These are phyloP conservation scores for Lasioglossum baleicum DNA, from an alignment of 1,140 invertebrate genomes.

Conservation along the genomic window DNA sequence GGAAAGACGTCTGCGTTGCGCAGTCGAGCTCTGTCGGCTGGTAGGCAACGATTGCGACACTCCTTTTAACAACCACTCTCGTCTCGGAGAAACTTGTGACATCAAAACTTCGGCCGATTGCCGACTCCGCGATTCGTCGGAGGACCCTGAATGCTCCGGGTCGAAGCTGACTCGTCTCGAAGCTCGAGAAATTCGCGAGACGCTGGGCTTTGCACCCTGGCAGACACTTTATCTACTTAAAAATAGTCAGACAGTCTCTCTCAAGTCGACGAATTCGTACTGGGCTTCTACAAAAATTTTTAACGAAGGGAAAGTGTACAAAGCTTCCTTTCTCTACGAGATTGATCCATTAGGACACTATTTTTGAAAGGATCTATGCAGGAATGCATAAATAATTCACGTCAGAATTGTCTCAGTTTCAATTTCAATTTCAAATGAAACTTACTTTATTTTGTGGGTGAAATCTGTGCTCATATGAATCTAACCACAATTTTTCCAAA, in stretches of 20 bases:
- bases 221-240: background rate
- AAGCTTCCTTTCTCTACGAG: too few species aligned
- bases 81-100: conserved; percentile 59
- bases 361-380: background rate
- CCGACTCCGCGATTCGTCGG: conserved; percentile 52
- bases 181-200: background rate
- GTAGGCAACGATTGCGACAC: conserved; percentile 59
- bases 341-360: too few species aligned
- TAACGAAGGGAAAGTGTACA: too few species aligned
- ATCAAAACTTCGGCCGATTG: conserved; percentile 58
- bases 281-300: too few species aligned
- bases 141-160: conserved; percentile 15
- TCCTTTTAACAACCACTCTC: conserved; percentile 65
- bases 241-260: background rate
- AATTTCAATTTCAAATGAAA: too few species aligned
- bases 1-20: conserved; percentile 63
- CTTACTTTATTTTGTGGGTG: too few species aligned
- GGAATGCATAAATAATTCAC: too few species aligned
- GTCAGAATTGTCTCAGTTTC: too few species aligned
- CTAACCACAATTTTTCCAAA: too few species aligned
- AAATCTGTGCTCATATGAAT: too few species aligned
- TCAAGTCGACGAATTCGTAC: too few species aligned
- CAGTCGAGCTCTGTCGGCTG: conserved; percentile 46
- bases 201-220: background rate
- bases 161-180: conserved; percentile 3